Base-by-base conservation (phyloP, 2,113 vertebrate genomes). In the Istiophorus platypterus region DNA sequence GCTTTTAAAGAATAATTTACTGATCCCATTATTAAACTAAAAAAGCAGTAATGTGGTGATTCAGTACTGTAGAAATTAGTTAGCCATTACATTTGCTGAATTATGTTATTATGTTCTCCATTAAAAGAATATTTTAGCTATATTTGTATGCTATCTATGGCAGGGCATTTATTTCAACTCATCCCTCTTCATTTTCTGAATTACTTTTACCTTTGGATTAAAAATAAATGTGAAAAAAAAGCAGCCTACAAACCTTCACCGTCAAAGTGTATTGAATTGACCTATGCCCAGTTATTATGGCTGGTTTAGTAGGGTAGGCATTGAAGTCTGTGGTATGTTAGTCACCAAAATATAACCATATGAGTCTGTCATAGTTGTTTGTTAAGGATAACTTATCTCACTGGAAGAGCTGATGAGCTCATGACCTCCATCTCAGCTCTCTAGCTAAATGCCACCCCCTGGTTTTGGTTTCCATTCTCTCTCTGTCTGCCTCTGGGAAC, bases 391-490 rank as follows among this genome's bases (percentile, higher is more conserved):
- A 7, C 72, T 64, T 64, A 52, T 63, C 13, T 59, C 72, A 68
- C 20, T 58, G 66, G 7, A 41, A 42, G 69, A 56, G 10, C 56
- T 57, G 69, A 82, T 78, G 68, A 84, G 73, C 68, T 78, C 45
- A 72, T 45, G 78, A 64, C 81, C 64, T 82, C 72, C 77, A 39
- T 74, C 7, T 62, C 57, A 76, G 75, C 76, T 64, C 64, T 69
- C 10, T 11, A 0, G 34, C 45, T 66, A 78, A 82, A 86, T 80
- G 78, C 69, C 54, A n/a, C 61, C 73, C 78, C 73, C 65, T n/a
- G 72, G n/a, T 80, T 82, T 77, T 62, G 59, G 78, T 89, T 89
- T 88, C 70, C 66, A 49, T 75, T 78, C 68, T 77, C 73, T 81
- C 51, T 72, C 1, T 1, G 26, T 65, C 70, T 56, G 42, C 49